Evolutionary conservation across 1,140 invertebrate species (phyloP).

Genomic region (Meloidogyne hapla): DNA sequence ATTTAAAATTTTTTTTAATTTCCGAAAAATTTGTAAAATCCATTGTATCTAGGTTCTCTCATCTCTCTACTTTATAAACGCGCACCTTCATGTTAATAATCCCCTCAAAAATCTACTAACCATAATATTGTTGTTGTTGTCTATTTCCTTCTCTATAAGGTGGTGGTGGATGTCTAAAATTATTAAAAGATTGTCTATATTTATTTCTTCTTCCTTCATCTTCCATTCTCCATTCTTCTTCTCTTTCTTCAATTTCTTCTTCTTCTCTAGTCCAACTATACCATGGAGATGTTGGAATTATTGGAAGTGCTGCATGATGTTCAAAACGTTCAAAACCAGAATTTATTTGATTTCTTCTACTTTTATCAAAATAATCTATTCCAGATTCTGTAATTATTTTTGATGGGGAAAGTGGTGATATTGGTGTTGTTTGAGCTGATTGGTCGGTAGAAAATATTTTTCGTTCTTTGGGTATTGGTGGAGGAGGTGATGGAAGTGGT

Average conservation of each 20-base stretch:
- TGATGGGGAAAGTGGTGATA: not conserved
- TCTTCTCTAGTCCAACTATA: not conserved
- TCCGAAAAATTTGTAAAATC: no score
- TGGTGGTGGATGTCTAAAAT: not conserved
- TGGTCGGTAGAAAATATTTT: not conserved
- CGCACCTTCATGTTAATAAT: no score
- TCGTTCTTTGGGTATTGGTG: not conserved
- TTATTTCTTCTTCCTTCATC: not conserved
- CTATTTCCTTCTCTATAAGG: not conserved
- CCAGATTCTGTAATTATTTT: not conserved
- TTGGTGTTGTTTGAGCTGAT: not conserved
- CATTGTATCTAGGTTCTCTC: no score
- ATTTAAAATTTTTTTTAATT: no score
- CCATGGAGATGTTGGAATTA: not conserved
- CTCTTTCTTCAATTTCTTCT: conserved; percentile 5
- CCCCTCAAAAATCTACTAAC: not conserved
- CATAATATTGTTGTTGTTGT: conserved; percentile 1
- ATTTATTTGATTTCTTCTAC: not conserved
- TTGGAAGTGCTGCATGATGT: not conserved
- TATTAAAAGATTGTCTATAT: not conserved
- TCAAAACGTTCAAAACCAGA: not conserved
- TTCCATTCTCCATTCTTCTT: not conserved
- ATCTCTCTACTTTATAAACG: no score
- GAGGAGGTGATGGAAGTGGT: not conserved
- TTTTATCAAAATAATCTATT: not conserved